A percentile compares a stretch with the other conserved stretches of the same genome.
These are phyloP conservation scores for Tolypeutes matacus DNA, from an alignment of 2,797 vertebrate species.

Conservation along the genomic window DNA sequence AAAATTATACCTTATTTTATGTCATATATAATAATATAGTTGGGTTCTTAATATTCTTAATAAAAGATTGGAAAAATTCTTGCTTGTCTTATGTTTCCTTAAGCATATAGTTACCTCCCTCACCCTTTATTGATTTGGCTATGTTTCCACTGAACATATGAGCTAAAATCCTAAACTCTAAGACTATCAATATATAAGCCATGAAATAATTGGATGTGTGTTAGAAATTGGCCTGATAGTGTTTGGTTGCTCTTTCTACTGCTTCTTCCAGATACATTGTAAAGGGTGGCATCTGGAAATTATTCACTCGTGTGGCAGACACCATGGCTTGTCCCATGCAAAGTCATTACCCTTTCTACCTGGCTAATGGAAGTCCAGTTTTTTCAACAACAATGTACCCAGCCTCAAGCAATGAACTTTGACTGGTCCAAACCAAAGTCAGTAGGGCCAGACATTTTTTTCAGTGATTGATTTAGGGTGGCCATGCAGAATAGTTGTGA, in stretches of 20 bases:
- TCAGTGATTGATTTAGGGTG: neutral
- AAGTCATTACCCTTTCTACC: neutral
- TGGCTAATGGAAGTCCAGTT: neutral
- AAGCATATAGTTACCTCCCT: neutral
- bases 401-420: neutral
- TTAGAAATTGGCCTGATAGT: neutral
- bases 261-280: neutral
- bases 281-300: neutral
- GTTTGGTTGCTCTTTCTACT: neutral
- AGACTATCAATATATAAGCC: neutral
- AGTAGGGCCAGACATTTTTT: neutral
- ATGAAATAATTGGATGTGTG: neutral
- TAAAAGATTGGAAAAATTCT: neutral
- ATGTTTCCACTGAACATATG: neutral
- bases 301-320: neutral
- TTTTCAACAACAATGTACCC: neutral
- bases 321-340: neutral
- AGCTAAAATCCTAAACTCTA: neutral
- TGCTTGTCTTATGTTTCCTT: neutral
- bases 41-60: neutral
- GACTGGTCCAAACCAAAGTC: neutral
- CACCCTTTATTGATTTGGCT: neutral
- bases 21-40: neutral
- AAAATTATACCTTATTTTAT: neutral
- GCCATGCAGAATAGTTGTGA: neutral